Percentiles rank a stretch among this genome's conserved stretches.
These are phyloP conservation scores for Trichogramma evanescens DNA, from an alignment of 2,888 invertebrate species.

Conservation along the genomic window DNA sequence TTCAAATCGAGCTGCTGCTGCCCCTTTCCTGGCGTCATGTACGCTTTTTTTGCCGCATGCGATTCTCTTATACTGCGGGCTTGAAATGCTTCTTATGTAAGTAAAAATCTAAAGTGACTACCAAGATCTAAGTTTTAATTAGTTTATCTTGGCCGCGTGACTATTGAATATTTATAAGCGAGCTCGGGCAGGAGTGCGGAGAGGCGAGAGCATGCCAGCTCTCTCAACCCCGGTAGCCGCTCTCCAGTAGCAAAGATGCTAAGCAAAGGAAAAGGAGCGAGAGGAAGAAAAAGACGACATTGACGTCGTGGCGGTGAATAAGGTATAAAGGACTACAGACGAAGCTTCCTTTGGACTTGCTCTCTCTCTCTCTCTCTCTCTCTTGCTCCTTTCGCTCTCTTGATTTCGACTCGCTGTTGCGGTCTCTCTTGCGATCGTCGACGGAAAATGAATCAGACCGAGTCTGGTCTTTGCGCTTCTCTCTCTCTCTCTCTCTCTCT, in stretches of 20 bases:
- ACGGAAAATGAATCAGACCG: slow-evolving; percentile 15
- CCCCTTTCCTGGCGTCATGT: too few relatives aligned
- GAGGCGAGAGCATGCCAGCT: slow-evolving; percentile 20
- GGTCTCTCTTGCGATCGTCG: neutral
- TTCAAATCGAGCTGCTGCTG: too few relatives aligned
- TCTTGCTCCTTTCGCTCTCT: slow-evolving; percentile 11
- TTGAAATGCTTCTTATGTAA: slow-evolving; percentile 48
- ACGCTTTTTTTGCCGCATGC: too few relatives aligned
- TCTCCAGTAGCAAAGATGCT: neutral
- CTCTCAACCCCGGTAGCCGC: neutral
- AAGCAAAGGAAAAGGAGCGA: slow-evolving; percentile 20
- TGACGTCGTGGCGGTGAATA: slow-evolving; percentile 15
- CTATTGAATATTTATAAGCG: slow-evolving; percentile 49
- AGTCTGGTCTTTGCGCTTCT: neutral
- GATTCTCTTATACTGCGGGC: slow-evolving; percentile 14
- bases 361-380: too few relatives aligned
- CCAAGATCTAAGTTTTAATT: slow-evolving; percentile 49
- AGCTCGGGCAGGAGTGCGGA: slow-evolving; percentile 20
- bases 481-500: too few relatives aligned
- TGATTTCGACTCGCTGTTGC: too few relatives aligned
- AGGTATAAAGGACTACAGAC: slow-evolving; percentile 32
- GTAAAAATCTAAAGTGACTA: slow-evolving; percentile 49
- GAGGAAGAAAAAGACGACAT: slow-evolving; percentile 22
- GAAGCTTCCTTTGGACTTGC: slow-evolving; percentile 10
- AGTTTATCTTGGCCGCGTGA: slow-evolving; percentile 49